These are phyloP conservation scores for Proteles cristata DNA, from an alignment of 2,113 vertebrate genomes.

Conservation along the genomic window DNA sequence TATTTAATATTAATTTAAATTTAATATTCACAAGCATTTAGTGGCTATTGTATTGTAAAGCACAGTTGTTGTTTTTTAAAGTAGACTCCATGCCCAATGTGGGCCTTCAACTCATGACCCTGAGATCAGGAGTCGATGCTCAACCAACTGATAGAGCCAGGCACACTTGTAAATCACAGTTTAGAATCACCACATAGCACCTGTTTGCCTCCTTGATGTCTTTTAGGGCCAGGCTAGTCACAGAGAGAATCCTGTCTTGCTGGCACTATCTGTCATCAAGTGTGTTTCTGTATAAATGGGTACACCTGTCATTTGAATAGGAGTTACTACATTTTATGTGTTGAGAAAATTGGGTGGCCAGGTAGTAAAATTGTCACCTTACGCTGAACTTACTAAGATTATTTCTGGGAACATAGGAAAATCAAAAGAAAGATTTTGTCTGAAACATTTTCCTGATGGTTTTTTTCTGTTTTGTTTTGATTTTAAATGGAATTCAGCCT, in stretches of 20 bases:
- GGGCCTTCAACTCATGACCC: background rate
- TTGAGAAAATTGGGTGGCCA: conserved; percentile 39
- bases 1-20: background rate
- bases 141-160: background rate
- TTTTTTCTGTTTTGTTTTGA: background rate
- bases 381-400: background rate
- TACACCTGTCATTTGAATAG: background rate
- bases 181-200: background rate
- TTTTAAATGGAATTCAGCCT: background rate
- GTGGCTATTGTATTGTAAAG: background rate
- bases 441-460: background rate
- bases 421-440: conserved; percentile 23
- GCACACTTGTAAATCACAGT: background rate
- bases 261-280: background rate
- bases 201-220: background rate
- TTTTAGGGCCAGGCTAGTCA: background rate
- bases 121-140: background rate
- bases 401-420: conserved; percentile 9
- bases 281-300: background rate
- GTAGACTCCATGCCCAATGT: background rate
- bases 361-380: background rate
- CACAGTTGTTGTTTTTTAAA: background rate
- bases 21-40: background rate
- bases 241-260: background rate
- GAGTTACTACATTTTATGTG: background rate